Evolutionary conservation across 2,888 invertebrate species (phyloP).

Genomic region (Thecocarcelia acutangulata): DNA sequence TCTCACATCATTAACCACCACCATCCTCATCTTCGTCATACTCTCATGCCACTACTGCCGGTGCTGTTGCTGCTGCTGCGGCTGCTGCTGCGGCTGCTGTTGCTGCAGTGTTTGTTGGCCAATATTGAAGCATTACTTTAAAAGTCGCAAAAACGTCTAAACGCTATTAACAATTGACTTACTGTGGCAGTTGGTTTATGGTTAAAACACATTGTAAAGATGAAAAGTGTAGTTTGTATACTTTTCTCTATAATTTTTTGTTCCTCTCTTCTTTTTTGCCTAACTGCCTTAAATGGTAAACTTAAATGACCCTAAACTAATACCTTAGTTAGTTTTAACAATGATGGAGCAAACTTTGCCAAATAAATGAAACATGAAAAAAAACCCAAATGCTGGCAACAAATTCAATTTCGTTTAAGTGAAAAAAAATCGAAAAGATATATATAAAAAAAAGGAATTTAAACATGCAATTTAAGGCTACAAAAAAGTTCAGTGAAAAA

Average conservation of each 20-base stretch:
- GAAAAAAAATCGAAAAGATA: conserved; percentile 27
- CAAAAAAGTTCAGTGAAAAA: conserved; percentile 57
- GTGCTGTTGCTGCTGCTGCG: conserved; percentile 34
- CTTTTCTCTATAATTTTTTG: background rate
- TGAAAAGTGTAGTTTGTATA: conserved; percentile 21
- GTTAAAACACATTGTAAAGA: conserved; percentile 48
- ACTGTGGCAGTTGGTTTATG: conserved; percentile 41
- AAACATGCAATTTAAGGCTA: conserved; percentile 64
- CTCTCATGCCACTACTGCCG: conserved; percentile 21
- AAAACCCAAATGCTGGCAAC: conserved; percentile 28
- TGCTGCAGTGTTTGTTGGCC: conserved; percentile 45
- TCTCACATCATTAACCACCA: conserved; percentile 66
- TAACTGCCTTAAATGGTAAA: conserved; percentile 66
- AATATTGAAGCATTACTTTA: conserved; percentile 44
- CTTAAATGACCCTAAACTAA: conserved; percentile 69
- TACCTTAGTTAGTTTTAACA: conserved; percentile 64
- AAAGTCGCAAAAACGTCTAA: conserved; percentile 58
- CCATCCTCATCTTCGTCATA: conserved; percentile 54
- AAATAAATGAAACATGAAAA: background rate
- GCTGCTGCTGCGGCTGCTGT: conserved; percentile 2
- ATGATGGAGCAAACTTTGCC: conserved; percentile 61
- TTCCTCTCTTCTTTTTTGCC: conserved; percentile 9
- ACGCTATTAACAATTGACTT: conserved; percentile 56
- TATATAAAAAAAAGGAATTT: conserved; percentile 32
- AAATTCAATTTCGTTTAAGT: conserved; percentile 66